Percentiles rank a stretch among this genome's conserved stretches.
Evolutionary conservation across 2,797 vertebrate genomes (phyloP).

Genomic region (Pantherophis vulpinus): DNA sequence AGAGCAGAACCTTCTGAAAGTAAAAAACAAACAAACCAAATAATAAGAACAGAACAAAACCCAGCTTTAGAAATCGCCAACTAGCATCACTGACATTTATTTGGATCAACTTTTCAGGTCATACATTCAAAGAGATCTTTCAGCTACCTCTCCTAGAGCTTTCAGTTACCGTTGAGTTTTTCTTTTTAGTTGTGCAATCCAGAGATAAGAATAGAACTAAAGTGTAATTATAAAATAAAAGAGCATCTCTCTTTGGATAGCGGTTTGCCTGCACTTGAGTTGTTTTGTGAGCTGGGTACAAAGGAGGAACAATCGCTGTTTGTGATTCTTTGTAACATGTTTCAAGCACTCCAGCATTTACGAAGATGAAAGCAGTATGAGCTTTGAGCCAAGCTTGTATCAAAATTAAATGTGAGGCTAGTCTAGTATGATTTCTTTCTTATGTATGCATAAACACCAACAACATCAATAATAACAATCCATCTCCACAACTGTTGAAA

Average conservation of each 20-base stretch:
- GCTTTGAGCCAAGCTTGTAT: neutral
- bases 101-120: neutral
- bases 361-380: neutral
- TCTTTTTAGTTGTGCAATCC: slow-evolving; percentile 7
- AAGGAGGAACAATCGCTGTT: neutral
- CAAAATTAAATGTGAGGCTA: neutral
- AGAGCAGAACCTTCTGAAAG: neutral
- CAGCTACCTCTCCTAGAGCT: neutral
- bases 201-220: neutral
- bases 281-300: neutral
- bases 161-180: neutral
- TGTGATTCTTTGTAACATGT: neutral
- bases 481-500: neutral
- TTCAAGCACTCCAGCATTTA: neutral
- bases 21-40: neutral
- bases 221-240: neutral
- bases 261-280: neutral
- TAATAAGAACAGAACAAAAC: neutral
- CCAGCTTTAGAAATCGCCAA: neutral
- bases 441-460: neutral
- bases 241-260: neutral
- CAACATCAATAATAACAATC: neutral
- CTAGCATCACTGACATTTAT: neutral
- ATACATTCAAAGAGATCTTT: neutral
- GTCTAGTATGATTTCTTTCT: too few species aligned